phyloP scores from a whole-genome alignment of 2,113 vertebrate genomes.

The Hippopotamus amphibius region DNA sequence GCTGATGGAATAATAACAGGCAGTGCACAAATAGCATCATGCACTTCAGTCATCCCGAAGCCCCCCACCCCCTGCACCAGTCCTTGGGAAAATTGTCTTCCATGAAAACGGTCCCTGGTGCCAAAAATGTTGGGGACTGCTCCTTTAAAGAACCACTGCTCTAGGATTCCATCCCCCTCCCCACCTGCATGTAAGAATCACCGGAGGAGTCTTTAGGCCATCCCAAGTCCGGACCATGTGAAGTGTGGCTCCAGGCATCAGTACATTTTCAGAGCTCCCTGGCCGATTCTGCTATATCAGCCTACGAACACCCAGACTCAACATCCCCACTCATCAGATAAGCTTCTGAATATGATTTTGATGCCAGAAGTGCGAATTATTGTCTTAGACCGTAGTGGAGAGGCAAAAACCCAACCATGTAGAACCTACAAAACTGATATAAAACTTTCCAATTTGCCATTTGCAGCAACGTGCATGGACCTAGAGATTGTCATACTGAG shows the following conservation, averaged over 20 bases:
- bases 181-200: background rate
- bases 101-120: too few species aligned
- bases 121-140: too few species aligned
- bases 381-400: background rate
- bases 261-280: accelerated
- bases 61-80: too few species aligned
- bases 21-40: too few species aligned
- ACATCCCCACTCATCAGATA: background rate
- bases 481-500: too few species aligned
- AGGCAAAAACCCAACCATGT: background rate
- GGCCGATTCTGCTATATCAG: background rate
- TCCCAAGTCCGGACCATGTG: background rate
- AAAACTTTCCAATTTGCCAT: background rate
- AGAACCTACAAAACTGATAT: too few species aligned
- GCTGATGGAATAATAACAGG: too few species aligned
- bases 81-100: too few species aligned
- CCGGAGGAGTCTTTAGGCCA: background rate
- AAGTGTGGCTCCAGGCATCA: accelerated
- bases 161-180: accelerated
- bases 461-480: too few species aligned
- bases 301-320: background rate
- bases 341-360: background rate
- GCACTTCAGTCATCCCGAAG: too few species aligned
- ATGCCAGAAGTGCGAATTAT: background rate
- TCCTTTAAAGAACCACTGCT: background rate